phyloP scores from a whole-genome alignment of 2,888 invertebrate species.

The Dendrolimus pini region DNA sequence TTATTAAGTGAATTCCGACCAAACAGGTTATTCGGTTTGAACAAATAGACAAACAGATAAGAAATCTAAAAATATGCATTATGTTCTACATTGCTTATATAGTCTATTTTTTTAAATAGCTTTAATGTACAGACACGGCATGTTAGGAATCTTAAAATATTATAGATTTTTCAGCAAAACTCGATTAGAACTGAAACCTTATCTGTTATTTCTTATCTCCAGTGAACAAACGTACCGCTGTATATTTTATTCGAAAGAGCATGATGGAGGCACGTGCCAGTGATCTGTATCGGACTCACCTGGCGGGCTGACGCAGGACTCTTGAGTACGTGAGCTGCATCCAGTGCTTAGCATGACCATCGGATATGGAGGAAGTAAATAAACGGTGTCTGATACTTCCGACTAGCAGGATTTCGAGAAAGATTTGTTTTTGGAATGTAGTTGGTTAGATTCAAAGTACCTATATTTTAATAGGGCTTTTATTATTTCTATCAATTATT shows the following conservation, averaged over 20 bases:
- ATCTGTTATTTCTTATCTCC: not conserved
- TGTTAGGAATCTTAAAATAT: too few species aligned
- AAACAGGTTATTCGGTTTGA: too few species aligned
- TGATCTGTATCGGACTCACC: constrained; percentile 60
- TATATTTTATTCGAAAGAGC: not conserved
- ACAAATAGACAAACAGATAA: too few species aligned
- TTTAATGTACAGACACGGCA: too few species aligned
- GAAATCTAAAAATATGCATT: too few species aligned
- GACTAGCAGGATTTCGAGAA: not conserved
- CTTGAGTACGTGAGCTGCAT: not conserved
- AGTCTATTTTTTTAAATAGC: too few species aligned
- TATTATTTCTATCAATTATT: too few species aligned
- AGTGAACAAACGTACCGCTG: not conserved
- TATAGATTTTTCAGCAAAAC: too few species aligned
- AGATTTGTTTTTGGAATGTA: not conserved
- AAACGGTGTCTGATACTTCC: not conserved
- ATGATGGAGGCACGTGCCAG: constrained; percentile 38
- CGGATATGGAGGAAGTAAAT: not conserved
- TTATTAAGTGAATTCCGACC: too few species aligned
- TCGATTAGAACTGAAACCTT: not conserved
- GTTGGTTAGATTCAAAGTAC: too few species aligned
- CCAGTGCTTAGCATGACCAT: not conserved
- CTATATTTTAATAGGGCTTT: too few species aligned
- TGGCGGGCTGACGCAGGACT: constrained; percentile 20
- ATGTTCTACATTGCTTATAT: too few species aligned